Evolutionary conservation across 2,113 vertebrate genomes (phyloP), one percentile per base, ranked within the genome.

Genomic region (Otolemur garnettii): DNA sequence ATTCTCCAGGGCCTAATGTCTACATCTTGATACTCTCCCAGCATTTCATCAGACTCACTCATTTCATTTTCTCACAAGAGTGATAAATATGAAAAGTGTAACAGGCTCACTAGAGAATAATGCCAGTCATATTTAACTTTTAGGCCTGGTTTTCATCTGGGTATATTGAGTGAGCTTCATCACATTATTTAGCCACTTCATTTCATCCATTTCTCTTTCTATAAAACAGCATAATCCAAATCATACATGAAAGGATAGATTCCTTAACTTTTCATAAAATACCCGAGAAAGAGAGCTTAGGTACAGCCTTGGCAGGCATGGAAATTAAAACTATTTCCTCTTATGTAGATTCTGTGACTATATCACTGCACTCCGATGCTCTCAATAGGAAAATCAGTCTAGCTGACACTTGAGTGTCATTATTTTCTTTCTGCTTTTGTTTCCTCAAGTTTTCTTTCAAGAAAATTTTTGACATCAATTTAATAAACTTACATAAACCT

Each of bases 211-310:
- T 93, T 88, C 4, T 84, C 15, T 77, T 93, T 89, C 66, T 57
- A 50, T 28, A 87, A 77, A 93, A 53, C 42, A 59, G 45, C 72
- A 94, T 85, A 50, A 85, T 92, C 17, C 42, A 92, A 79, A 50
- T 79, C 19, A 93, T 45, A 83, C 21, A 75, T 68, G 26, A 82
- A 93, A 71, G n/a, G 28, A 30, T 4, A 72, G 92, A 91, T 71
- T 71, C 13, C 9, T 57, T 28, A 92, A 18, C 9, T 45, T 83
- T 77, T 82, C 68, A 72, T 8, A 33, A 17, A 42, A 53, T 1
- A 86, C 55, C 17, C 71, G 19, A 45, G 42, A 77, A 45, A 17
- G 35, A 69, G 53, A 77, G 50, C 28, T 71, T 59, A 18, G 2
- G 2, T 50, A 60, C 10, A 91, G 17, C 28, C 33, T 89, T 86